These are phyloP conservation scores for Colletes gigas DNA, from an alignment of 1,140 invertebrate genomes.

Conservation along the genomic window DNA sequence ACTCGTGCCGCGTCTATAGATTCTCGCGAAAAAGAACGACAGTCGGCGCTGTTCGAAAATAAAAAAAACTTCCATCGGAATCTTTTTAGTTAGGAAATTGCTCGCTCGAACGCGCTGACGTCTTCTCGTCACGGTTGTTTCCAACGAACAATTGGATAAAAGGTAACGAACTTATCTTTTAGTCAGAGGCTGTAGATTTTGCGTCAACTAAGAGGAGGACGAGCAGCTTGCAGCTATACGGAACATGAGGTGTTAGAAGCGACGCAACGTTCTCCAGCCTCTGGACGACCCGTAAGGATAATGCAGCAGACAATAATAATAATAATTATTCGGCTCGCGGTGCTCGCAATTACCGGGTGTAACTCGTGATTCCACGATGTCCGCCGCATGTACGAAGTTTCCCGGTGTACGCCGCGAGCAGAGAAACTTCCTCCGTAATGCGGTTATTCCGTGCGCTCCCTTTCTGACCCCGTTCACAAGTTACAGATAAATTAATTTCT, in stretches of 20 bases:
- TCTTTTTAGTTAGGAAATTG: constrained; percentile 13
- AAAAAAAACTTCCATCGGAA: neutral
- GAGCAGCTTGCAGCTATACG: neutral
- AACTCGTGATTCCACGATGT: constrained; percentile 56
- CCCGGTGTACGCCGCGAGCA: neutral
- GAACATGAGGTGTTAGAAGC: neutral
- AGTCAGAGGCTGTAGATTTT: too few relatives aligned
- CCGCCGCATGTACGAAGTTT: constrained; percentile 60
- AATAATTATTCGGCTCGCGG: constrained; percentile 58
- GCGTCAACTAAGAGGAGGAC: neutral
- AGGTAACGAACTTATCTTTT: too few relatives aligned
- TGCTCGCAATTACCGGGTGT: constrained; percentile 59
- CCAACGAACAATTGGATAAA: neutral
- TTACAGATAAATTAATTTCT: constrained; percentile 41
- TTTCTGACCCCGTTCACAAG: neutral
- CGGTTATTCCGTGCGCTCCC: constrained; percentile 21
- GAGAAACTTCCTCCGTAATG: constrained; percentile 55
- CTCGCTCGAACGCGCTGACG: neutral
- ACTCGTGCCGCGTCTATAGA: neutral
- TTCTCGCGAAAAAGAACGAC: constrained; percentile 3
- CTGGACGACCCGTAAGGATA: constrained; percentile 44
- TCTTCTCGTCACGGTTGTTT: too few relatives aligned
- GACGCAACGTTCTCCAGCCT: constrained; percentile 27
- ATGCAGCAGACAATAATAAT: constrained; percentile 62
- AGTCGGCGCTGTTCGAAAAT: neutral